Base-by-base conservation (phyloP, 2,888 invertebrate genomes). In the Trichopria drosophilae region DNA sequence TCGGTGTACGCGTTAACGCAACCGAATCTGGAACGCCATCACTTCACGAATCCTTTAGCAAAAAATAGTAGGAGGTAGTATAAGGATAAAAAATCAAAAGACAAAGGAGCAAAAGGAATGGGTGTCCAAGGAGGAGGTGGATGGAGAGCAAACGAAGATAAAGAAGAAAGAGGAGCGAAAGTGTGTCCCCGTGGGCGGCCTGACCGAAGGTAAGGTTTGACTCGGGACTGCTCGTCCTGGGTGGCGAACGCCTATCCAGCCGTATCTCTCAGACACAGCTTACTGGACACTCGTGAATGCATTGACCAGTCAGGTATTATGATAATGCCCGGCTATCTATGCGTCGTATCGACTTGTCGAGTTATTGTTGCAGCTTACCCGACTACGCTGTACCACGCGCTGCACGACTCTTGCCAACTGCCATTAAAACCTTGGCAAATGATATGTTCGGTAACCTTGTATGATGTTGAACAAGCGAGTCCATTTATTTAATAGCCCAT, bases 291-390 rank as follows among this genome's bases (percentile, higher is more conserved):
- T 57, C 51, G 52, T 51, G 48, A 59, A 55, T 58, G 55, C 58
- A 59, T 52, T 57, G 57, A 53, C 58, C 62, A 54, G 60, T 56
- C 55, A 55, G 61, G 60, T 58, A 64, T 66, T 66, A 66, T 66
- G 62, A 63, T 66, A 66, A 66, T 66, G 63, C 53, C 24, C 19
- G 35, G 45, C 59, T 64, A 66, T 66, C 65, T 64, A 64, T 63
- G 65, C 65, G 55, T 61, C 63, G 65, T 64, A 65, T 65, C 65
- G 65, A 61, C 60, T 64, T 63, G 64, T 63, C 64, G 65, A 64
- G 65, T 64, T 65, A 65, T 65, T 65, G 65, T 65, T 65, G 61
- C 52, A 53, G 56, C 57, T 56, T 57, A 50, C 40, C 43, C 50
- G 23, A 28, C 48, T 40, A 36, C 32, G 51, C 59, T 50, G 39